phyloP scores from a whole-genome alignment of 2,888 invertebrate genomes.

The Ecdyonurus torrentis region DNA sequence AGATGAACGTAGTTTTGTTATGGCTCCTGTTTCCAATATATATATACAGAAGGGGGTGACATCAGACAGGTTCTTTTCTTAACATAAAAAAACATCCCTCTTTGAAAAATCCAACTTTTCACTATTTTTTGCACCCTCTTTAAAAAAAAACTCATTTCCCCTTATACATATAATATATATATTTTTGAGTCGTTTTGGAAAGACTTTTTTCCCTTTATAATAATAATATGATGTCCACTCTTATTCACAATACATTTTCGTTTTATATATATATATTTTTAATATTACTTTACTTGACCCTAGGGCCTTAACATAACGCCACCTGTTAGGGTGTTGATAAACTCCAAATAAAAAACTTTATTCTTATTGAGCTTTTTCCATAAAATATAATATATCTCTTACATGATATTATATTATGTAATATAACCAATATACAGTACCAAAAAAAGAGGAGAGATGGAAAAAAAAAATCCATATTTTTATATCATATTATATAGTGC shows the following conservation, averaged over 20 bases:
- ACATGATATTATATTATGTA: neutral
- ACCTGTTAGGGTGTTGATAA: slow-evolving; percentile 2
- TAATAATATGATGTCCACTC: neutral
- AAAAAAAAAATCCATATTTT: neutral
- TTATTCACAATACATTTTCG: too few relatives aligned
- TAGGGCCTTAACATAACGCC: neutral
- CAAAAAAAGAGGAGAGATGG: neutral
- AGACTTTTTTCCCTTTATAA: neutral
- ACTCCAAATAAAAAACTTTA: neutral
- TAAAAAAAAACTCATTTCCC: neutral
- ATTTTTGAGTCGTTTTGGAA: neutral
- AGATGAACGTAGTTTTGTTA: neutral
- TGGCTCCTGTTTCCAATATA: neutral
- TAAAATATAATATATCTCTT: too few relatives aligned
- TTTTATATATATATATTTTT: neutral
- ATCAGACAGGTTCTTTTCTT: neutral
- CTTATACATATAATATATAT: too few relatives aligned
- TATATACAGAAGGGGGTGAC: neutral
- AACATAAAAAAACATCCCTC: neutral
- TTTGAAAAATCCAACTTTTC: neutral
- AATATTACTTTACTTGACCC: slow-evolving; percentile 3
- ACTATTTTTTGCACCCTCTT: neutral
- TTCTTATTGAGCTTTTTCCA: neutral
- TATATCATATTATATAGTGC: too few relatives aligned
- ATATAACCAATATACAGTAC: neutral